Base-by-base conservation (phyloP, 2,888 invertebrate genomes). In the Mamestra brassicae region DNA sequence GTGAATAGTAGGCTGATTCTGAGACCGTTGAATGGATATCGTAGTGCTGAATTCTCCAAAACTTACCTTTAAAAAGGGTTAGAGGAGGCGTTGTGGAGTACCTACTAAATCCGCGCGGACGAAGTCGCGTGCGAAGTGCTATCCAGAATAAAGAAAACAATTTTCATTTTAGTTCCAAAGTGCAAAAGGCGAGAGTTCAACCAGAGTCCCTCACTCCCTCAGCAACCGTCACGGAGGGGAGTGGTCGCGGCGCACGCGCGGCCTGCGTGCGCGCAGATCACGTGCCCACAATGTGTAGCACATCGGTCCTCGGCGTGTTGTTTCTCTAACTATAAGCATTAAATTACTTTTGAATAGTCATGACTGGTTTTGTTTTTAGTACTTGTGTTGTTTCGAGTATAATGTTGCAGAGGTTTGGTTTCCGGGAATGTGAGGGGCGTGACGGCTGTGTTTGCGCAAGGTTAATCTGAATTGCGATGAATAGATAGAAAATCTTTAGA, bases 221-320 rank as follows among this genome's bases (percentile, higher is more conserved):
- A 11, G 45, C 36, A 54, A 69, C 63, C 81, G 83, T 83, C 77
- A 80, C 52, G 26, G 61, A 79, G 84, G 85, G 81, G 85, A 78
- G 83, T 74, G 86, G 70, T 76, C 69, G 57, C 34, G 7, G 13
- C 45, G 63, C 86, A 89, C 87, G 89, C 80, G 50, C 36, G 55
- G 52, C n/a, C 50, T 64, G 87, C 89, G 89, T 89, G 89, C 65
- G 74, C 83, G 84, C 72, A 66, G 65, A 65, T 74, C 85, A 86
- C 87, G 85, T 76, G 78, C 71, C 34, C 15, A 36, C 62, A 47
- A 58, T 50, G 84, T 71, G 75, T 70, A 72, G 50, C 62, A 71
- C 84, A 72, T 61, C 61, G 70, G 57, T 67, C 70, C 57, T 34
- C 67, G 10, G 60, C 75, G 70, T 80, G 75, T 68, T 84, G 67